Evolutionary conservation across 1,140 invertebrate species (phyloP).

Genomic region (Amyelois transitella): DNA sequence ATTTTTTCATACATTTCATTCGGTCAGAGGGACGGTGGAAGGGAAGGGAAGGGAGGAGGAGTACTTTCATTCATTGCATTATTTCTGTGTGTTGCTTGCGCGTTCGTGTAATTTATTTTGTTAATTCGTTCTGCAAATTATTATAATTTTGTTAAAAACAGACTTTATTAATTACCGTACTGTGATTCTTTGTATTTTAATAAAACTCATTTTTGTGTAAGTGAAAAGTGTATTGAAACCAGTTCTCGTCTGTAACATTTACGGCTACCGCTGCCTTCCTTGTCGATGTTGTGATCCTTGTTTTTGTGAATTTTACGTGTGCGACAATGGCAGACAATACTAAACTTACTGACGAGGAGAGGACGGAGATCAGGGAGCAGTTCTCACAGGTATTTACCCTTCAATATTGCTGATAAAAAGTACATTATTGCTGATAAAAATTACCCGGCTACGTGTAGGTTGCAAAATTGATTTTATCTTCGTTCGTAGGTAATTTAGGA

Average conservation of each 20-base stretch:
- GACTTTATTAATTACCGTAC: too few species aligned
- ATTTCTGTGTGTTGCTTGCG: not conserved
- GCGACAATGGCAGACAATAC: slow-evolving; percentile 69
- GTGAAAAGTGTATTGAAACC: slow-evolving; percentile 33
- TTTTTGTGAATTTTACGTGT: slow-evolving; percentile 57
- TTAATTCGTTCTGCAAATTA: slow-evolving; percentile 4
- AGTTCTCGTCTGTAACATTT: not conserved
- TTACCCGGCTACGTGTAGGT: not conserved
- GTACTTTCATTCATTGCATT: too few species aligned
- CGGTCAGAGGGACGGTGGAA: too few species aligned
- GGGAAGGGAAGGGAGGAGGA: too few species aligned
- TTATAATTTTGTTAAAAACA: slow-evolving; percentile 16
- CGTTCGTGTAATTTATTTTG: too few species aligned
- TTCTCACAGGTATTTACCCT: slow-evolving; percentile 61
- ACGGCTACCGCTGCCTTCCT: slow-evolving; percentile 1
- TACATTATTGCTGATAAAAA: not conserved
- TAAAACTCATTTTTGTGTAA: slow-evolving; percentile 37
- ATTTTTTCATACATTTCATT: too few species aligned
- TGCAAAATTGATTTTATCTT: not conserved
- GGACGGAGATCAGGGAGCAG: slow-evolving; percentile 66
- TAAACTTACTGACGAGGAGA: slow-evolving; percentile 70
- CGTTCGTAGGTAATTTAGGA: not conserved
- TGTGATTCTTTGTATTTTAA: slow-evolving; percentile 40
- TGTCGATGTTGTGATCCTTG: slow-evolving; percentile 55
- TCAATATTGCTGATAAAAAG: slow-evolving; percentile 12